Conservation (phyloP, 2,797 vertebrate species). For the Echeneis naucrates region DNA sequence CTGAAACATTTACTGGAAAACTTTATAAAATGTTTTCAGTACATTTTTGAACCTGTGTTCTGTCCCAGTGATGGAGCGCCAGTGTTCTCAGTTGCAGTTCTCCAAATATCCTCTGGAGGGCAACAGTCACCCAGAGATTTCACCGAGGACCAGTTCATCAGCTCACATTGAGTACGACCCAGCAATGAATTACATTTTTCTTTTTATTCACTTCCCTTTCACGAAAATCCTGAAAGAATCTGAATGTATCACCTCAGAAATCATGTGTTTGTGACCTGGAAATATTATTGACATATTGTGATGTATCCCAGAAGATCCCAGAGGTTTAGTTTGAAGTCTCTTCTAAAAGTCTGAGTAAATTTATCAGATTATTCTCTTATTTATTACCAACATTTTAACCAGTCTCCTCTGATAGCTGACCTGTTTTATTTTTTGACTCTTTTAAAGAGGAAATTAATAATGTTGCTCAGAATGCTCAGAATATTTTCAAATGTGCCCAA, state of each 20-base stretch:
- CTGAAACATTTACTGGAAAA: conserved; percentile 24
- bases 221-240: not conserved
- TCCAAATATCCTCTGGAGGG: conserved; percentile 72
- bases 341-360: not conserved
- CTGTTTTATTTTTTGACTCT: not conserved
- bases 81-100: conserved; percentile 59
- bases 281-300: not conserved
- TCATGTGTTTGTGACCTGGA: not conserved
- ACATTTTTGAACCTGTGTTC: not conserved
- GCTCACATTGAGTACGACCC: not conserved
- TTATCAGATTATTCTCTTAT: not conserved
- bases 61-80: not conserved
- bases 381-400: not conserved
- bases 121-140: conserved; percentile 62
- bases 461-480: not conserved
- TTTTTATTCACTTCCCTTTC: conserved; percentile 1
- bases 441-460: not conserved
- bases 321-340: not conserved
- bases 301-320: not conserved
- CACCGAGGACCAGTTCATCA: not conserved
- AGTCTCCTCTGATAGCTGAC: not conserved
- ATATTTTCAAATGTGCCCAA: not conserved
- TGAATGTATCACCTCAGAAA: not conserved
- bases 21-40: not conserved
- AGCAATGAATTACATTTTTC: not conserved